Conservation (phyloP, 2,113 vertebrate genomes). For the Micromys minutus region DNA sequence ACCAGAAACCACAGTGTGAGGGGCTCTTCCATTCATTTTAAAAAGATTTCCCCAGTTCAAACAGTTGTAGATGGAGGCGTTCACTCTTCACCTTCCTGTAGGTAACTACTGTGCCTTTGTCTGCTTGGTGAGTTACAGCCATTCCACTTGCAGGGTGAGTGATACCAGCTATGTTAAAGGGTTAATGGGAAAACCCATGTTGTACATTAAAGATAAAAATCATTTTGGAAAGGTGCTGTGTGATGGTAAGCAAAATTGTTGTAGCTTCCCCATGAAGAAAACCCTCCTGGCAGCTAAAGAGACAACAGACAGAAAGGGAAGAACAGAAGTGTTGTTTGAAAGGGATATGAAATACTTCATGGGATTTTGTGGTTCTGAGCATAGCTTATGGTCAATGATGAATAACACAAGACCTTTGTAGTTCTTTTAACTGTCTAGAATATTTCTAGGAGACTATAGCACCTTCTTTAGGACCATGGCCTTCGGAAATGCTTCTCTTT, state of each 20-base stretch:
- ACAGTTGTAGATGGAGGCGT: background rate
- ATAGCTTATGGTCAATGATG: background rate
- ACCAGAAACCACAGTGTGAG: background rate
- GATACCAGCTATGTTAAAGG: background rate
- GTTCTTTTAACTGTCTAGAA: background rate
- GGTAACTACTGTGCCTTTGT: background rate
- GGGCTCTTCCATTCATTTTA: background rate
- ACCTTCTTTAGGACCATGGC: background rate
- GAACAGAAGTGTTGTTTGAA: slow-evolving; percentile 8
- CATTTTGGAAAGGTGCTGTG: slow-evolving; percentile 9
- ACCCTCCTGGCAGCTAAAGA: background rate
- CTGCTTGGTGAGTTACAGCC: background rate
- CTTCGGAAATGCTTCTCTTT: slow-evolving; percentile 19
- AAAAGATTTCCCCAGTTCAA: background rate
- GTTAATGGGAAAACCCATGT: slow-evolving; percentile 28
- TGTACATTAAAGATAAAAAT: slow-evolving; percentile 6
- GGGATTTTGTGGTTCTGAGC: slow-evolving; percentile 15
- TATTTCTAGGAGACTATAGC: background rate
- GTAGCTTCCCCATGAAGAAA: background rate
- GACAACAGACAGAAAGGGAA: background rate
- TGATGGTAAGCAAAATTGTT: background rate
- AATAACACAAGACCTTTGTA: background rate
- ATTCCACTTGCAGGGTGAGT: slow-evolving; percentile 22
- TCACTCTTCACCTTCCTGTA: background rate
- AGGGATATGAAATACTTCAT: background rate